Conservation (phyloP, 2,113 vertebrate genomes). For the Prunella himalayana region DNA sequence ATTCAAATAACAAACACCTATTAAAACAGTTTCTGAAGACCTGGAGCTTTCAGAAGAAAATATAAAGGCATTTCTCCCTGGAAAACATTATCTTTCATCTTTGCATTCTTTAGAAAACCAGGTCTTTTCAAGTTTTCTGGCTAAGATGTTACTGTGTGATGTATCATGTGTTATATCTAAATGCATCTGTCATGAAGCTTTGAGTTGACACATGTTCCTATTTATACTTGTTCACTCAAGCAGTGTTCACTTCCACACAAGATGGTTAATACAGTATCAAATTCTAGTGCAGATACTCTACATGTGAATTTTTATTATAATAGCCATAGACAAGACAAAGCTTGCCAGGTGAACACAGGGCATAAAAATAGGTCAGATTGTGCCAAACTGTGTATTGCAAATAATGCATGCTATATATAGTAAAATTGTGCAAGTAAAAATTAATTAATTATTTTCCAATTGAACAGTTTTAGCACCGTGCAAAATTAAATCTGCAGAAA, state of each 20-base stretch:
- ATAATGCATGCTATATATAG: neutral
- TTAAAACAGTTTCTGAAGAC: conserved; percentile 24
- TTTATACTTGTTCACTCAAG: conserved; percentile 35
- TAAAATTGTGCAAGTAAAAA: neutral
- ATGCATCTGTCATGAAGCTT: conserved; percentile 47
- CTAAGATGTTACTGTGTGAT: conserved; percentile 46
- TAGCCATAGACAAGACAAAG: neutral
- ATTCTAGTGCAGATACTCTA: neutral
- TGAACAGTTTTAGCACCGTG: neutral
- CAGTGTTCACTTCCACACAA: neutral
- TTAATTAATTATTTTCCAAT: neutral
- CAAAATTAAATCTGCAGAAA: neutral
- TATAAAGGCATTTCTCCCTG: conserved; percentile 13
- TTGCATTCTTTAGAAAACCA: conserved; percentile 51
- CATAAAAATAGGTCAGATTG: neutral
- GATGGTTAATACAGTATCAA: neutral
- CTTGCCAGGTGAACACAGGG: neutral
- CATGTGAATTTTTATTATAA: neutral
- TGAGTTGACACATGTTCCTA: conserved; percentile 50
- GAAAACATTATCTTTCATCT: conserved; percentile 57
- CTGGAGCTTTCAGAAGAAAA: conserved; percentile 17
- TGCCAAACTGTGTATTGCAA: neutral
- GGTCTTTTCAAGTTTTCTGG: conserved; percentile 46
- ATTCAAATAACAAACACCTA: conserved; percentile 16
- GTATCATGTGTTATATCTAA: conserved; percentile 60